Base-by-base conservation (phyloP, 2,888 invertebrate species). In the Meiosimyza platycephala region DNA sequence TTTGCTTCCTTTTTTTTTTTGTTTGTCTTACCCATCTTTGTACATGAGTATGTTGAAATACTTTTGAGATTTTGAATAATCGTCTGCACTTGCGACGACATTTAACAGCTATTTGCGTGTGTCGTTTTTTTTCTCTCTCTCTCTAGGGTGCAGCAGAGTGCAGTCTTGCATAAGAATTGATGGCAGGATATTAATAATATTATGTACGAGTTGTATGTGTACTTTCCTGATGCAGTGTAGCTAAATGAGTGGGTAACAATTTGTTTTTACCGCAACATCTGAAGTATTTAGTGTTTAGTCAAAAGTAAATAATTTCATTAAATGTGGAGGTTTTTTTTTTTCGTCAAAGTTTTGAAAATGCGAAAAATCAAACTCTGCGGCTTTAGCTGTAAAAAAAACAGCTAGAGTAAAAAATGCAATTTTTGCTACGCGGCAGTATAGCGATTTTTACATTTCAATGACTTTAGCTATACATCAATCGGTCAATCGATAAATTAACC, bases 81-180 rank as follows among this genome's bases (percentile, higher is more conserved):
- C 18, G 54, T 54, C 54, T 54, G 52, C 70, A 70, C 47, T 70
- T 62, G 70, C 47, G 70, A 63, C 54, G 63, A 15, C 70, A 63
- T 70, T 70, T 63, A 70, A 54, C 68, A 40, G 62, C 70, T 16
- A 54, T 40, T 57, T 70, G 50, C 2, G 52, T 57, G 12, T 40
- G 55, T 57, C 47, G 40, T 13, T 67, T n/a, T 33, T 33, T 40
- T 62, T 28, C 28, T 62, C 62, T 33, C 16, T 40, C 40, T 28
- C 28, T 62, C 62, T 28, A 11, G 40, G 48, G 62, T 63, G 9
- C 18, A 63, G 16, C n/a, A 48, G 15, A 47, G 9, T 48, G 28
- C 15, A 28, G 15, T 22, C 33, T 57, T n/a, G 22, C 57, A 12
- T 18, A 57, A 22, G 16, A 47, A 63, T 47, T 16, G 63, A 63